Conservation (phyloP, 2,888 invertebrate species). For the Heliconius cydno region DNA sequence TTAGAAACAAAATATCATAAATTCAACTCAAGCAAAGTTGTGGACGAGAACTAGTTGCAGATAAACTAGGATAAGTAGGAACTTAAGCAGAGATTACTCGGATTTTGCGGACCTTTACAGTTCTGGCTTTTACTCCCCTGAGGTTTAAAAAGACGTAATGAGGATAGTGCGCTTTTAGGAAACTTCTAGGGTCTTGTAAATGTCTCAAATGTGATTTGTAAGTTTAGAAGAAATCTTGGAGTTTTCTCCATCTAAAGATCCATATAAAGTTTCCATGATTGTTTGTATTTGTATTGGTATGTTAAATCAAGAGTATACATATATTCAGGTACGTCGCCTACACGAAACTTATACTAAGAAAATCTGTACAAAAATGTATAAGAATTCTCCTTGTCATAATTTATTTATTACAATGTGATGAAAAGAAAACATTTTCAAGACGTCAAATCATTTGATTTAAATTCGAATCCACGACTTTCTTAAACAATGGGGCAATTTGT, state of each 20-base stretch:
- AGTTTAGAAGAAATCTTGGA: not conserved
- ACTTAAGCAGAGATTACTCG: slow-evolving; percentile 27
- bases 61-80: slow-evolving; percentile 23
- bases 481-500: too few relatives aligned
- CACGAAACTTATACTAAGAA: too few relatives aligned
- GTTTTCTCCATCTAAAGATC: too few relatives aligned
- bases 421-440: too few relatives aligned
- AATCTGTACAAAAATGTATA: too few relatives aligned
- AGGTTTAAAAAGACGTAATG: slow-evolving; percentile 9
- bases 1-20: not conserved
- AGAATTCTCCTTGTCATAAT: too few relatives aligned
- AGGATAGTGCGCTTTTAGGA: not conserved
- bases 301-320: not conserved
- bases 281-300: not conserved
- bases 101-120: slow-evolving; percentile 18
- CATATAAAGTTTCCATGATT: not conserved
- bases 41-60: slow-evolving; percentile 1
- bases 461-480: too few relatives aligned
- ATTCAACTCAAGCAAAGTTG: not conserved
- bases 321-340: too few relatives aligned
- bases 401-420: too few relatives aligned
- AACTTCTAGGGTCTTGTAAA: not conserved
- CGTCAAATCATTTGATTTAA: too few relatives aligned
- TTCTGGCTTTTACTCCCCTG: not conserved
- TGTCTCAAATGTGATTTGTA: slow-evolving; percentile 3